These are phyloP conservation scores for Batillaria attramentaria DNA, from an alignment of 1,140 invertebrate genomes.

Conservation along the genomic window DNA sequence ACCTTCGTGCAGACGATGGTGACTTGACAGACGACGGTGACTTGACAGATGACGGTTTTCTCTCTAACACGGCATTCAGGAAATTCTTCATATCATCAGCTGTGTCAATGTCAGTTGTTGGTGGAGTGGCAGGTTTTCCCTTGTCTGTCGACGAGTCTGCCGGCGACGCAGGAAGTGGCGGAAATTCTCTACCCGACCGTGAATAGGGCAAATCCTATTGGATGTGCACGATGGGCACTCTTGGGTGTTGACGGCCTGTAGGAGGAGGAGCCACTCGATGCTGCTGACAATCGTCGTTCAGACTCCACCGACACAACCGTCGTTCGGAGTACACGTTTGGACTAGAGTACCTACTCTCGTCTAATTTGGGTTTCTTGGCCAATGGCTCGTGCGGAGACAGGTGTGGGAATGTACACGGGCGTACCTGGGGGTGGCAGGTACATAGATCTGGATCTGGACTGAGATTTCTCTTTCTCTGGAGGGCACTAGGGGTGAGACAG, in stretches of 20 bases:
- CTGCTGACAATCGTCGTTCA: too few relatives aligned
- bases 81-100: conserved; percentile 41
- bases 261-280: not conserved
- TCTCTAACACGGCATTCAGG: conserved; percentile 33
- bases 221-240: conserved; percentile 4
- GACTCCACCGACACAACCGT: too few relatives aligned
- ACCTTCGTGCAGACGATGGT: conserved; percentile 6
- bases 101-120: conserved; percentile 28
- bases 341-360: conserved; percentile 7
- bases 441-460: not conserved
- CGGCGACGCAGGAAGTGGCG: conserved; percentile 20
- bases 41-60: conserved; percentile 15
- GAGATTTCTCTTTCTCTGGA: conserved; percentile 29
- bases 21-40: not conserved
- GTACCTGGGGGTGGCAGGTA: conserved; percentile 20
- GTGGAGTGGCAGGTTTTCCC: conserved; percentile 7
- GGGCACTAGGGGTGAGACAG: not conserved
- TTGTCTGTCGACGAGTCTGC: conserved; percentile 32
- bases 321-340: not conserved
- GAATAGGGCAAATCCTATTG: conserved; percentile 1
- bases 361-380: conserved; percentile 15
- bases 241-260: not conserved
- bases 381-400: conserved; percentile 9
- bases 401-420: conserved; percentile 28
- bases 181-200: conserved; percentile 16